Evolutionary conservation across 2,797 vertebrate species (phyloP).

Genomic region (Erpetoichthys calabaricus): DNA sequence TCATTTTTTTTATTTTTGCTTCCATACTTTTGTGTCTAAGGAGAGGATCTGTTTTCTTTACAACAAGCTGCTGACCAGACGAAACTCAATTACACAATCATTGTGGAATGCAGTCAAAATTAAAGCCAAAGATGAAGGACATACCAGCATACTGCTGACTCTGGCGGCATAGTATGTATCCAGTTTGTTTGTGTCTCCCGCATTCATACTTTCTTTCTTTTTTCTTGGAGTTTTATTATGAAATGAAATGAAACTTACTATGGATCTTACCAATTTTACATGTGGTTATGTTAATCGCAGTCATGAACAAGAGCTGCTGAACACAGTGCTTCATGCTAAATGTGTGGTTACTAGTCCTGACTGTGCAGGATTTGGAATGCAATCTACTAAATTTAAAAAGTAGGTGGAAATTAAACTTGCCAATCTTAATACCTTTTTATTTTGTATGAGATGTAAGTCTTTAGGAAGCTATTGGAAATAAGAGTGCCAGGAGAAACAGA

Average conservation of each 20-base stretch:
- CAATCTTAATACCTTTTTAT: too few species aligned
- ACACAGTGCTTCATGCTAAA: background rate
- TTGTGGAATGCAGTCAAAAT: slow-evolving; percentile 25
- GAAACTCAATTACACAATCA: slow-evolving; percentile 25
- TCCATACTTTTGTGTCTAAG: slow-evolving; percentile 26
- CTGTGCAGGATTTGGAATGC: too few species aligned
- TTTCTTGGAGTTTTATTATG: background rate
- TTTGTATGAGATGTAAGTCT: too few species aligned
- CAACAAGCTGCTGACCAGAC: slow-evolving; percentile 50
- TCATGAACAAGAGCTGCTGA: background rate
- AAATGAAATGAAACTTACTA: background rate
- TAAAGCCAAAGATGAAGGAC: slow-evolving; percentile 14
- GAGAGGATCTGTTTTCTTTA: slow-evolving; percentile 59
- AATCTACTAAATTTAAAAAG: too few species aligned
- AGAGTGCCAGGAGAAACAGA: too few species aligned
- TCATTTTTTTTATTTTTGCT: background rate
- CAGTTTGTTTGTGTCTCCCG: too few species aligned
- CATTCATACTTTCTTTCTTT: background rate
- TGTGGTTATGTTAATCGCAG: background rate
- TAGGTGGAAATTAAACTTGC: too few species aligned
- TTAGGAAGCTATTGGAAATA: too few species aligned
- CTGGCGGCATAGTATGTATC: slow-evolving; percentile 37
- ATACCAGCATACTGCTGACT: slow-evolving; percentile 22
- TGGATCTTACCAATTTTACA: background rate
- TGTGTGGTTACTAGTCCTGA: too few species aligned